Base-by-base conservation (phyloP, 2,797 vertebrate genomes). In the Avahi laniger region DNA sequence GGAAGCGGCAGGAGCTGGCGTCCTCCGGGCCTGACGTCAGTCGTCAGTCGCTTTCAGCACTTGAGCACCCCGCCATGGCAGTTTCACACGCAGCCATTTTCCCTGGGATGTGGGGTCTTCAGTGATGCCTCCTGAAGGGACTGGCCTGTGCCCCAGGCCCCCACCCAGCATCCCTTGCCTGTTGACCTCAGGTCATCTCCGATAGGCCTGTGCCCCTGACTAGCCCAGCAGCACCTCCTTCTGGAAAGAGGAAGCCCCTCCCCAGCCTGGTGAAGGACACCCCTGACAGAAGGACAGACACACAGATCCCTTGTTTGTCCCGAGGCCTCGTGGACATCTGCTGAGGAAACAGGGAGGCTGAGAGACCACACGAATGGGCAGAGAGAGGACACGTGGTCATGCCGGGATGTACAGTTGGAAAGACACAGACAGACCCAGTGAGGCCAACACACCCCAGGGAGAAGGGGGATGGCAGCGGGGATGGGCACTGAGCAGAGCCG, bases 401-500 rank as follows among this genome's bases (percentile, higher is more conserved):
- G 54, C 63, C 33, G 22, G 46, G 90, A 35, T 57, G 14, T 30
- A 35, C 24, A 12, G 6, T 67, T 22, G 69, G 33, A 73, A 10
- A 69, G 30, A 79, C 52, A n/a, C n/a, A 50, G 24, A 46, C 15
- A 61, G 52, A 67, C 14, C 13, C 57, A 26, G 13, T 13, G 92
- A 61, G 43, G 30, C 79, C 67, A 20, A 1, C 22, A 52, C 8
- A 9, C 52, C 70, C 17, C 12, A 13, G 12, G 12, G 8, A 0
- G 9, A 5, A 13, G 2, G 6, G 10, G 50, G 59, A 18, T 35
- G 41, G 76, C 46, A 2, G 24, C 1, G 3, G 65, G 46, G 46
- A 2, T 14, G 48, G 69, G 65, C n/a, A 26, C 4, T 10, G 33
- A 52, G 89, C 52, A 8, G 26, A 67, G 33, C 28, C 0, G 0